phyloP scores from a whole-genome alignment of 2,797 vertebrate species.

The Geotrypetes seraphini region DNA sequence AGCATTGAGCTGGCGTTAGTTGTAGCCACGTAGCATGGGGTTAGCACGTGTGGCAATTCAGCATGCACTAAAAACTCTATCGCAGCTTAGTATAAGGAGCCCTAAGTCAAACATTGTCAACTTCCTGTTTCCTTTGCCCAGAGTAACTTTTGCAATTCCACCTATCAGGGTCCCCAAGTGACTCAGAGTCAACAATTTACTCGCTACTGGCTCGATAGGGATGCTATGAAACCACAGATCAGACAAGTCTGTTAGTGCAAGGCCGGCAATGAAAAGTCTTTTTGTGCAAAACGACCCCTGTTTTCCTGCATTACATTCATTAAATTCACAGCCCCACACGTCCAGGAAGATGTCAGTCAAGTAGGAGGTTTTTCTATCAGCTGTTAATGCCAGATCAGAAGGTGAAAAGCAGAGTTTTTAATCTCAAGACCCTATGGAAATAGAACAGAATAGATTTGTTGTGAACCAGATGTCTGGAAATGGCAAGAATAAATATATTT shows the following conservation, averaged over 20 bases:
- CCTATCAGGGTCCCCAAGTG: constrained; percentile 13
- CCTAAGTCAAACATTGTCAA: too few relatives aligned
- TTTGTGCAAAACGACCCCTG: constrained; percentile 36
- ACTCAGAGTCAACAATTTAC: constrained; percentile 10
- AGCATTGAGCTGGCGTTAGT: too few relatives aligned
- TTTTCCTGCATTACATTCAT: constrained; percentile 19
- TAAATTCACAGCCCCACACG: constrained; percentile 33
- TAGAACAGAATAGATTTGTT: constrained; percentile 37
- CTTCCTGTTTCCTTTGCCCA: too few relatives aligned
- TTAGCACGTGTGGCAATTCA: too few relatives aligned
- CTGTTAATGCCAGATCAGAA: constrained; percentile 44
- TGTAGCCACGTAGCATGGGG: too few relatives aligned
- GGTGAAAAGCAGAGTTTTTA: constrained; percentile 44
- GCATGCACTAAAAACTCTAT: too few relatives aligned
- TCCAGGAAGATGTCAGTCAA: constrained; percentile 34
- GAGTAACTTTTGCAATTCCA: constrained; percentile 1
- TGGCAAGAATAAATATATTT: constrained; percentile 40
- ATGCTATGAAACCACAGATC: constrained; percentile 12
- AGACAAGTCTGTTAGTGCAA: constrained; percentile 28
- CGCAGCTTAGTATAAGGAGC: too few relatives aligned
- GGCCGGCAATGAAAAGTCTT: constrained; percentile 35
- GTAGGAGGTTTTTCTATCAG: constrained; percentile 30
- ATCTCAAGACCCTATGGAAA: constrained; percentile 44
- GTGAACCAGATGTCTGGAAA: constrained; percentile 39
- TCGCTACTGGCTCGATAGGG: background rate